Conservation (phyloP, 1,140 invertebrate genomes). For the Cryptotermes secundus region DNA sequence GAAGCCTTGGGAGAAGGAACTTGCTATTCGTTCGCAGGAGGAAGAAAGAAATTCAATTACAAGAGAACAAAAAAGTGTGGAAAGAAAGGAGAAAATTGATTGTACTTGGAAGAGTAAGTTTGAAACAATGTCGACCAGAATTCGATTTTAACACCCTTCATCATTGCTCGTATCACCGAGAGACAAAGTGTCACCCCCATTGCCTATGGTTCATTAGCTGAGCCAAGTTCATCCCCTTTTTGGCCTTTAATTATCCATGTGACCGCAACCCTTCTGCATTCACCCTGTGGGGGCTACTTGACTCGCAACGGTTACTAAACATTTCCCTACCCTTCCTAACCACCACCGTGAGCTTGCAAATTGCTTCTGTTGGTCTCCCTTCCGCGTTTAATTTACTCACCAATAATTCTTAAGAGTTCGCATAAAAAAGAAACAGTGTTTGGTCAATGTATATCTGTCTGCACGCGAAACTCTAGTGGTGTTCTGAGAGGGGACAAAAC, state of each 20-base stretch:
- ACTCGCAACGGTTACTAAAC: not conserved
- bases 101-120: not conserved
- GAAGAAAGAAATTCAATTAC: not conserved
- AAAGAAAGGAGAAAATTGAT: not conserved
- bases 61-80: not conserved
- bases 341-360: not conserved
- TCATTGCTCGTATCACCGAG: not conserved
- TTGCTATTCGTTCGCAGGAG: not conserved
- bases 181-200: not conserved
- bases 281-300: not conserved
- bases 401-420: not conserved
- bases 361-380: not conserved
- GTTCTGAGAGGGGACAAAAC: not conserved
- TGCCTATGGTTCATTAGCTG: not conserved
- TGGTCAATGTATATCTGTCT: not conserved
- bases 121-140: not conserved
- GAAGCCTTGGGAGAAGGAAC: not conserved
- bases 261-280: not conserved
- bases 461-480: not conserved
- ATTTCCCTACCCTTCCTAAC: not conserved
- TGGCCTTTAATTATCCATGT: constrained; percentile 10
- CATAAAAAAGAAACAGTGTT: not conserved
- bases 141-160: not conserved
- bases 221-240: not conserved
- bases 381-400: not conserved